A percentile compares a stretch with the other conserved stretches of the same genome.
These are phyloP conservation scores for Fulmarus glacialis DNA, from an alignment of 2,113 vertebrate genomes.

Conservation along the genomic window DNA sequence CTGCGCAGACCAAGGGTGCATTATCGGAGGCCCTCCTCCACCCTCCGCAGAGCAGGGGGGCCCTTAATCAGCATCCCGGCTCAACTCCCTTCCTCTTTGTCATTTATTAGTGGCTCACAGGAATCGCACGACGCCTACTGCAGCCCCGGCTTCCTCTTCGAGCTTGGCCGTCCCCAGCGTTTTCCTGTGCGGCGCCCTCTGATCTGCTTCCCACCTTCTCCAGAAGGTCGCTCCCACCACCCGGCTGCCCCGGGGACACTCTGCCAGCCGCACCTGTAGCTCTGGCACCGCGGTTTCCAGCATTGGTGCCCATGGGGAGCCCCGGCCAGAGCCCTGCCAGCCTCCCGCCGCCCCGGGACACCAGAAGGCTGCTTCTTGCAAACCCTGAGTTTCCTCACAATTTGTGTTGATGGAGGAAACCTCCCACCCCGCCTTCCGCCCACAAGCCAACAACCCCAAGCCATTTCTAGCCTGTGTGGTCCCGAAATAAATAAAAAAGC, in stretches of 20 bases:
- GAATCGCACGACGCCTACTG: neutral
- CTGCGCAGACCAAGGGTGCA: neutral
- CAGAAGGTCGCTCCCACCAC: neutral
- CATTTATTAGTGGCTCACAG: neutral
- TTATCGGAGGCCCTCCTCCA: neutral
- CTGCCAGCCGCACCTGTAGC: neutral
- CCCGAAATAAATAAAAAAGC: neutral
- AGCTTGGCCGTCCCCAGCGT: neutral
- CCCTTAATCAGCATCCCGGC: neutral
- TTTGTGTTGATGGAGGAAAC: neutral
- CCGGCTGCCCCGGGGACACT: neutral
- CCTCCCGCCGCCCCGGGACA: fast-evolving
- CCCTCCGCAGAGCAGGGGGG: neutral
- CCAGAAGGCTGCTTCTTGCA: neutral
- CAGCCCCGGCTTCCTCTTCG: neutral
- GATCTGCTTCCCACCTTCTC: neutral
- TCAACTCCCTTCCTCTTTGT: conserved; percentile 14
- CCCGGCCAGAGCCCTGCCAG: neutral
- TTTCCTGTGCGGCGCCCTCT: neutral
- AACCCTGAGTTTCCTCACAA: neutral
- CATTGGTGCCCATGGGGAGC: fast-evolving
- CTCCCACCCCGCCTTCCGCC: neutral
- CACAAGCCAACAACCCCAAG: neutral
- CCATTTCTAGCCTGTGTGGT: conserved; percentile 31
- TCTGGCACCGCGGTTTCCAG: neutral